Percentiles rank a stretch among this genome's conserved stretches.
Evolutionary conservation across 1,140 invertebrate genomes (phyloP).

Genomic region (Plectus sambesii): DNA sequence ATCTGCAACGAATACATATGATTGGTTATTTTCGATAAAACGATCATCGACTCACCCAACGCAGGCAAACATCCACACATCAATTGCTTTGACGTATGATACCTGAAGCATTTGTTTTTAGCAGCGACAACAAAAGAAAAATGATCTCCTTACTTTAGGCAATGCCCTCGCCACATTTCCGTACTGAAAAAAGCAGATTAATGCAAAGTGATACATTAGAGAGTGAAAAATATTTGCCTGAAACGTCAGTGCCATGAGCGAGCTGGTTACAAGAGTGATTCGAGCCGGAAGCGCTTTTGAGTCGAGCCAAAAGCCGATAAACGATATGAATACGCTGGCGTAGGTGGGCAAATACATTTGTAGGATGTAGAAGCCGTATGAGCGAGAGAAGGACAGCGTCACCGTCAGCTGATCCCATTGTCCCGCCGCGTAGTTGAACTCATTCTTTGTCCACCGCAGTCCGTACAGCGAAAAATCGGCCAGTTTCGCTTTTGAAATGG

Average conservation of each 20-base stretch:
- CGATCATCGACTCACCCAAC: constrained; percentile 17
- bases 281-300: constrained; percentile 50
- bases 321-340: constrained; percentile 49
- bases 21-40: background rate
- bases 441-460: constrained; percentile 40
- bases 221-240: constrained; percentile 16
- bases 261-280: constrained; percentile 48
- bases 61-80: constrained; percentile 30
- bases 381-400: constrained; percentile 48
- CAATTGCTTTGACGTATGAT: constrained; percentile 29
- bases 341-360: constrained; percentile 51
- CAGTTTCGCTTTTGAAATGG: constrained; percentile 40
- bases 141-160: constrained; percentile 33
- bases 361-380: constrained; percentile 50
- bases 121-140: background rate
- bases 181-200: constrained; percentile 34
- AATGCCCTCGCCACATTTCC: constrained; percentile 40
- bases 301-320: constrained; percentile 52
- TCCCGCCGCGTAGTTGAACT: constrained; percentile 41
- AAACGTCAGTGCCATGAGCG: constrained; percentile 33
- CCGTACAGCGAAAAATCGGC: constrained; percentile 41
- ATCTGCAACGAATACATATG: constrained; percentile 14
- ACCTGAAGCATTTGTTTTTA: background rate
- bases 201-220: constrained; percentile 4
- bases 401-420: constrained; percentile 44